Percentiles rank a stretch among this genome's conserved stretches.
phyloP scores from a whole-genome alignment of 2,797 vertebrate genomes.

The Pelodytes ibericus region DNA sequence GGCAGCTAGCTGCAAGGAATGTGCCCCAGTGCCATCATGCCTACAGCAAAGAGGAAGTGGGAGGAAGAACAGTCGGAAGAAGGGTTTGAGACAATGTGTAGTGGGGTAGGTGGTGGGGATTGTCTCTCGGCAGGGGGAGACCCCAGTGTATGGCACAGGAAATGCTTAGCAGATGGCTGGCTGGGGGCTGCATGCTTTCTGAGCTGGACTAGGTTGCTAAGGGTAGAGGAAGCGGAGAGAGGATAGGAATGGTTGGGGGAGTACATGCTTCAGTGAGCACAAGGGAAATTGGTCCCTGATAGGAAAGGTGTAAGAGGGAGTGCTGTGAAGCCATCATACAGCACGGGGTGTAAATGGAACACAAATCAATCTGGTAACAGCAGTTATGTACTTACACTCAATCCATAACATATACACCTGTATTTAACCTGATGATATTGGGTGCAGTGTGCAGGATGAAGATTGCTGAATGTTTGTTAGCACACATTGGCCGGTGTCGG shows the following conservation, averaged over 20 bases:
- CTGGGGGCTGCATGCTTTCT: constrained; percentile 87
- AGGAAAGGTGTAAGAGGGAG: constrained; percentile 63
- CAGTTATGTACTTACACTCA: background rate
- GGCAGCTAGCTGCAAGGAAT: constrained; percentile 91
- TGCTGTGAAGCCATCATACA: background rate
- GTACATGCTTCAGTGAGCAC: constrained; percentile 45
- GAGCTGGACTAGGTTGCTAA: constrained; percentile 82
- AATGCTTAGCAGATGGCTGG: constrained; percentile 76
- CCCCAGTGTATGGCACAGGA: constrained; percentile 70
- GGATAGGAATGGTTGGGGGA: constrained; percentile 16
- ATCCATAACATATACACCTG: background rate
- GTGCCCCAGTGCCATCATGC: constrained; percentile 80
- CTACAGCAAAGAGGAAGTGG: constrained; percentile 74
- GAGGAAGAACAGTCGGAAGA: constrained; percentile 80
- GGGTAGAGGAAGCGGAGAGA: constrained; percentile 64
- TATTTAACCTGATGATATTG: background rate
- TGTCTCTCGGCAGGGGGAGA: constrained; percentile 75
- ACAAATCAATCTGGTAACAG: background rate
- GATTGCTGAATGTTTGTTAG: background rate
- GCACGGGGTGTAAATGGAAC: background rate
- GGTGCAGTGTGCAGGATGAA: background rate
- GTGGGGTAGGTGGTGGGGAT: constrained; percentile 70
- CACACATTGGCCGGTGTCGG: background rate
- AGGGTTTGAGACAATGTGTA: constrained; percentile 81
- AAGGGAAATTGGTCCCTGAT: constrained; percentile 56